Evolutionary conservation across 2,888 invertebrate genomes (phyloP).

Genomic region (Philopedon plagiatum): DNA sequence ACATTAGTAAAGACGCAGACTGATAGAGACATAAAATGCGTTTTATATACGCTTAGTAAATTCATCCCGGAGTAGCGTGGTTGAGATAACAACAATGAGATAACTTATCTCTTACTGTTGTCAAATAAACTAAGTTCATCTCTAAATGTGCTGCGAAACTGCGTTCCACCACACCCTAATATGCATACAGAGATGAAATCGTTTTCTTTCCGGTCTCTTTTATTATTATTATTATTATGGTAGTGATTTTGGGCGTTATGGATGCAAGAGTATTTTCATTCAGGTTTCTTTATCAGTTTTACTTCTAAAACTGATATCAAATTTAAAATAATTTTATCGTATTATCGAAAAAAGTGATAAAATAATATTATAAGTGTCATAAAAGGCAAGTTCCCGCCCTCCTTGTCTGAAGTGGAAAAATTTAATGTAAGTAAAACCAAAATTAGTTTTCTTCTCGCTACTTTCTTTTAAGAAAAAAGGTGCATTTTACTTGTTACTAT

Average conservation of each 20-base stretch:
- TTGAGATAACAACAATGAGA: constrained; percentile 41
- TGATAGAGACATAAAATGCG: constrained; percentile 24
- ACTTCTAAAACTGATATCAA: too few species aligned
- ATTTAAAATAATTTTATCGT: too few species aligned
- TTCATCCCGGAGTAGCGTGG: constrained; percentile 45
- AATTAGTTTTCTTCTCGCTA: too few species aligned
- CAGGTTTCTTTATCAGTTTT: too few species aligned
- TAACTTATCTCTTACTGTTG: constrained; percentile 47
- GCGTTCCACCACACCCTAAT: constrained; percentile 44
- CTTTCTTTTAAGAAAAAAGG: too few species aligned
- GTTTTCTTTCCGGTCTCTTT: neutral
- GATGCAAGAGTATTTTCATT: too few species aligned
- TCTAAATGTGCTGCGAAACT: constrained; percentile 38
- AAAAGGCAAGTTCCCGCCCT: too few species aligned
- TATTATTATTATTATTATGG: neutral
- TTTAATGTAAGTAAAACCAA: too few species aligned
- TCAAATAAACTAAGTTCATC: constrained; percentile 46
- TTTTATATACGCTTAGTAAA: constrained; percentile 36
- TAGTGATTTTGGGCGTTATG: neutral
- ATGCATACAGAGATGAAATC: constrained; percentile 12
- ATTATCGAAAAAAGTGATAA: too few species aligned
- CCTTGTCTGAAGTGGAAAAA: too few species aligned
- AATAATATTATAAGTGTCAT: too few species aligned
- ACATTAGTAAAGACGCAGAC: neutral
- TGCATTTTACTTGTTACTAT: too few species aligned